Evolutionary conservation across 2,888 invertebrate genomes (phyloP).

Genomic region (Blomia tropicalis): DNA sequence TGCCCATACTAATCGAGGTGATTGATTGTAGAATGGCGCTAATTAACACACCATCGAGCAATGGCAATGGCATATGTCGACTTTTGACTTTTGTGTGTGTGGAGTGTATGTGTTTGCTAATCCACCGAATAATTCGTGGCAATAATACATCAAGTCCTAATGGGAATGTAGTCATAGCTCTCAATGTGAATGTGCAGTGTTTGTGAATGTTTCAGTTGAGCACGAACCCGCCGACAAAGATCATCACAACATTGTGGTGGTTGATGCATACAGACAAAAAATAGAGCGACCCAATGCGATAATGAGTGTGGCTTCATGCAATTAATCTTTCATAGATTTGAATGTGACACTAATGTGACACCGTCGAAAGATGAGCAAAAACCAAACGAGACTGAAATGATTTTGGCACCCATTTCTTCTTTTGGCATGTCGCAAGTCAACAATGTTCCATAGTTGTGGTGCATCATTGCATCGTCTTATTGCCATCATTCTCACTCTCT

Average conservation of each 20-base stretch:
- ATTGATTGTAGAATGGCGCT: neutral
- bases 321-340: constrained; percentile 7
- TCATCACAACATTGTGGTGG: too few relatives aligned
- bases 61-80: neutral
- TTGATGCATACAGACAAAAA: neutral
- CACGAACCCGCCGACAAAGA: too few relatives aligned
- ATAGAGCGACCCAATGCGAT: constrained; percentile 2
- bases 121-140: neutral
- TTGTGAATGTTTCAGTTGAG: neutral
- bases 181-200: neutral
- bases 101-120: too few relatives aligned
- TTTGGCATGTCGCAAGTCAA: neutral
- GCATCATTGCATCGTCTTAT: neutral
- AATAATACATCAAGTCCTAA: neutral
- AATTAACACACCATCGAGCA: constrained; percentile 13
- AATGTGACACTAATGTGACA: constrained; percentile 3
- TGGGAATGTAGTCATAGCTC: neutral
- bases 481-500: neutral
- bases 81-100: too few relatives aligned
- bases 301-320: neutral
- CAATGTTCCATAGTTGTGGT: too few relatives aligned
- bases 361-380: neutral
- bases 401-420: constrained; percentile 1
- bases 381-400: constrained; percentile 7
- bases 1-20: neutral